Percentiles rank a stretch among this genome's conserved stretches.
These are phyloP conservation scores for Pogonomyrmex californicus DNA, from an alignment of 1,140 invertebrate species.

Conservation along the genomic window DNA sequence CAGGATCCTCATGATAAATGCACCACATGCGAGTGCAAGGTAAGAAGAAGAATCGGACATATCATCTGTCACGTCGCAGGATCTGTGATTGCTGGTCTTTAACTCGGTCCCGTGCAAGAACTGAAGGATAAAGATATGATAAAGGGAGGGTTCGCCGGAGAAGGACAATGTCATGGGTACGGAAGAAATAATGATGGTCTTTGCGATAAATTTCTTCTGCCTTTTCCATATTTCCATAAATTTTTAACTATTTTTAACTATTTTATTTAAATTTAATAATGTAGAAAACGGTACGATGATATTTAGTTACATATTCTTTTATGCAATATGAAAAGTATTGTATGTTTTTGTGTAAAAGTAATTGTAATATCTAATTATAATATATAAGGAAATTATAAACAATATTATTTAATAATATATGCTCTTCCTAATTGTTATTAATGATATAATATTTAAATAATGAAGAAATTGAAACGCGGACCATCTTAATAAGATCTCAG, in stretches of 20 bases:
- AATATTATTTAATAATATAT: neutral
- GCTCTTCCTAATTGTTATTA: neutral
- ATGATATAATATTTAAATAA: neutral
- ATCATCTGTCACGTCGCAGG: constrained; percentile 52
- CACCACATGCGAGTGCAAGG: constrained; percentile 93
- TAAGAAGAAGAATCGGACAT: constrained; percentile 85
- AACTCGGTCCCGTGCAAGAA: constrained; percentile 43
- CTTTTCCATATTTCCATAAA: neutral
- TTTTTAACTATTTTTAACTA: neutral
- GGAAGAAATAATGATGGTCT: constrained; percentile 25
- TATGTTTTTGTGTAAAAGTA: constrained; percentile 3
- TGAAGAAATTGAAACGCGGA: neutral
- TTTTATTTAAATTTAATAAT: neutral
- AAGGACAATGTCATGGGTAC: constrained; percentile 26
- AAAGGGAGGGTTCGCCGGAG: constrained; percentile 55
- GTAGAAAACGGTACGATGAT: neutral
- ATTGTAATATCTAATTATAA: neutral
- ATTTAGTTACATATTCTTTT: neutral
- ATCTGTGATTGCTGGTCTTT: constrained; percentile 59
- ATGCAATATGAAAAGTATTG: neutral
- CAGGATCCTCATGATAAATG: constrained; percentile 90
- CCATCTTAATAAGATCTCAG: constrained; percentile 14
- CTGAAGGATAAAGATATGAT: constrained; percentile 65
- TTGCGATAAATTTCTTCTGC: neutral
- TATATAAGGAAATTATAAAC: neutral